phyloP scores from a whole-genome alignment of 1,140 invertebrate genomes.

The Anadara kagoshimensis region DNA sequence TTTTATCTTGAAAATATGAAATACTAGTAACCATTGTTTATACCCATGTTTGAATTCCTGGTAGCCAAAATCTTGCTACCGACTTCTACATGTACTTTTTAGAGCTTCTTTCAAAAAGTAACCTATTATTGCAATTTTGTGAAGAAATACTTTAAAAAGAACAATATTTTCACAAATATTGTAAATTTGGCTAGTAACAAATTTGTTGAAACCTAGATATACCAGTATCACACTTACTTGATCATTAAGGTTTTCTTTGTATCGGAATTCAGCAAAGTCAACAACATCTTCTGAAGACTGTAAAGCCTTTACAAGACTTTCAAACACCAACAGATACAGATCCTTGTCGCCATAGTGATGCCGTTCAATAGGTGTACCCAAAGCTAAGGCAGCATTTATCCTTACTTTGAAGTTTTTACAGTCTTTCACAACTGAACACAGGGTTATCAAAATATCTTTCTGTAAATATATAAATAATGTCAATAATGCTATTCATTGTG shows the following conservation, averaged over 20 bases:
- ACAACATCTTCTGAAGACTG: slow-evolving; percentile 81
- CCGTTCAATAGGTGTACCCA: slow-evolving; percentile 79
- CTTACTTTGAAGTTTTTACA: slow-evolving; percentile 83
- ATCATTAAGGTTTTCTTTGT: slow-evolving; percentile 84
- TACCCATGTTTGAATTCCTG: too few species aligned
- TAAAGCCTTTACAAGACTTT: slow-evolving; percentile 80
- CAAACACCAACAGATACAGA: slow-evolving; percentile 81
- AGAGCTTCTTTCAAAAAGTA: too few species aligned
- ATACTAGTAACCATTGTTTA: too few species aligned
- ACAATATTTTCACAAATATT: too few species aligned
- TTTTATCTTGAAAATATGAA: too few species aligned
- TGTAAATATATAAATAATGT: slow-evolving; percentile 53
- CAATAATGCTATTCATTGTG: too few species aligned
- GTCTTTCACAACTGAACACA: slow-evolving; percentile 76
- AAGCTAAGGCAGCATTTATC: slow-evolving; percentile 86
- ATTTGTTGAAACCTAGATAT: too few species aligned
- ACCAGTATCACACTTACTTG: slow-evolving; percentile 71
- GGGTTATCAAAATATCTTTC: slow-evolving; percentile 75
- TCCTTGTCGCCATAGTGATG: slow-evolving; percentile 77
- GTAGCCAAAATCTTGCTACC: too few species aligned
- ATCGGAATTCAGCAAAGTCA: slow-evolving; percentile 86
- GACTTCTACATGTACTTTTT: too few species aligned
- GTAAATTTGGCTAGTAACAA: too few species aligned
- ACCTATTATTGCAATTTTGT: too few species aligned
- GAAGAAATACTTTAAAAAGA: too few species aligned